These are phyloP conservation scores for Gracilinanus agilis DNA, from an alignment of 2,113 vertebrate genomes.

Conservation along the genomic window DNA sequence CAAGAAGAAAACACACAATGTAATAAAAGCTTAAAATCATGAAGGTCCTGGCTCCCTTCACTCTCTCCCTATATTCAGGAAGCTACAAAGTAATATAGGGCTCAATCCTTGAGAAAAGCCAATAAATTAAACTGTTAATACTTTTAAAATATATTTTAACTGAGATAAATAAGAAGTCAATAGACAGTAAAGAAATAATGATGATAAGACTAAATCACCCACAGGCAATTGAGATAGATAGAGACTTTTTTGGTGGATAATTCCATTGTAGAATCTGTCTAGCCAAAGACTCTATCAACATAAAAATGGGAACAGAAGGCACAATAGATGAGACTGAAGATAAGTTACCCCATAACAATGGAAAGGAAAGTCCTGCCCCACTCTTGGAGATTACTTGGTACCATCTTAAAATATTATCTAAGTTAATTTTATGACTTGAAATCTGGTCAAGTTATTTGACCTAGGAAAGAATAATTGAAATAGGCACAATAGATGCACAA, in stretches of 20 bases:
- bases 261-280: not conserved
- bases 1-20: constrained; percentile 44
- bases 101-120: constrained; percentile 62
- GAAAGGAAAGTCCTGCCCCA: constrained; percentile 28
- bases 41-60: constrained; percentile 55
- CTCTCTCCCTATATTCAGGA: constrained; percentile 66
- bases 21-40: constrained; percentile 54
- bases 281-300: constrained; percentile 33
- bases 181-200: constrained; percentile 67
- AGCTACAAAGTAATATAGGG: constrained; percentile 63
- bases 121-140: constrained; percentile 54
- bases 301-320: constrained; percentile 25
- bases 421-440: constrained; percentile 63
- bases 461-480: constrained; percentile 40
- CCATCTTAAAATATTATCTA: constrained; percentile 28
- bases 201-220: constrained; percentile 63
- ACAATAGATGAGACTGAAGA: constrained; percentile 42
- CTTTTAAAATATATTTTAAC: constrained; percentile 72
- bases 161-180: constrained; percentile 72
- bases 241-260: not conserved
- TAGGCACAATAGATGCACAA: constrained; percentile 14
- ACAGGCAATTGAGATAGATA: constrained; percentile 56
- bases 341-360: constrained; percentile 37
- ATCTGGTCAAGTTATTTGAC: constrained; percentile 54
- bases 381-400: not conserved